These are phyloP conservation scores for Macrotis lagotis DNA, from an alignment of 2,113 vertebrate genomes.

Conservation along the genomic window DNA sequence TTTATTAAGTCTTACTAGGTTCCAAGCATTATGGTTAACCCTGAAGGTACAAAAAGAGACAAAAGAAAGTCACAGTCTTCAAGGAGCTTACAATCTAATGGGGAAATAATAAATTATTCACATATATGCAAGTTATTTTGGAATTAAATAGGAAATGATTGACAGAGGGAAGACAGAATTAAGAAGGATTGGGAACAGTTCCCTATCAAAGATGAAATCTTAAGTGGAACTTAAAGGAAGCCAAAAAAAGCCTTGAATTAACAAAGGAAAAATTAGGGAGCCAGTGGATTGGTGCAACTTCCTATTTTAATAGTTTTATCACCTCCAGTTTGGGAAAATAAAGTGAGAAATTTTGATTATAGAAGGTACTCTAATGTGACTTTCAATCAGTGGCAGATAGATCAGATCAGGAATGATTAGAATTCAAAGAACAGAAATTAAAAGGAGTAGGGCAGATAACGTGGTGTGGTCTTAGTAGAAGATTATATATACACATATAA, in stretches of 20 bases:
- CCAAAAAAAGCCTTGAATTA: not conserved
- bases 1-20: not conserved
- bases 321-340: not conserved
- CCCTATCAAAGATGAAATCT: not conserved
- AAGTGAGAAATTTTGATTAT: not conserved
- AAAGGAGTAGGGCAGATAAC: not conserved
- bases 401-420: not conserved
- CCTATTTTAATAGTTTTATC: not conserved
- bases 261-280: no score
- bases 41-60: not conserved
- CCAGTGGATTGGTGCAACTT: not conserved
- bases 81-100: no score
- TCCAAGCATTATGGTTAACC: not conserved
- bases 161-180: not conserved
- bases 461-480: not conserved
- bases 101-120: not conserved
- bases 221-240: no score
- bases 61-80: not conserved
- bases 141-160: not conserved
- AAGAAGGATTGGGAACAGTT: not conserved
- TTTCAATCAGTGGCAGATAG: not conserved
- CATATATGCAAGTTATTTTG: no score
- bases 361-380: not conserved
- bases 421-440: not conserved
- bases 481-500: no score